Evolutionary conservation across 1,140 invertebrate species (phyloP).

Genomic region (Drosophila lini): DNA sequence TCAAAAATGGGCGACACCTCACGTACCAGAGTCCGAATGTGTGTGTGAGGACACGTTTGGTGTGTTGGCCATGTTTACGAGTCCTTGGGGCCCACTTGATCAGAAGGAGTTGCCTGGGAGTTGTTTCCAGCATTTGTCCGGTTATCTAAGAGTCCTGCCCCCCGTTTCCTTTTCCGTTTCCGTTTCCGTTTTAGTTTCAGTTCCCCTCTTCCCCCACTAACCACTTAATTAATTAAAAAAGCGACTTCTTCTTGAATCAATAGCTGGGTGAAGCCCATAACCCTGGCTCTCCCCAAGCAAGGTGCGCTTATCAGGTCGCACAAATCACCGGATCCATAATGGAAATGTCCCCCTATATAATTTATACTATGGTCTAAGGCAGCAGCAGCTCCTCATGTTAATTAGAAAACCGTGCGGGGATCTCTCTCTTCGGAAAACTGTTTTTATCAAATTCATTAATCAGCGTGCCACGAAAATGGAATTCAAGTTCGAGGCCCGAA

Average conservation of each 20-base stretch:
- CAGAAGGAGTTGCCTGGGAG: slow-evolving; percentile 77
- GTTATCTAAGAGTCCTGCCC: slow-evolving; percentile 26
- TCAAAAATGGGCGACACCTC: slow-evolving; percentile 75
- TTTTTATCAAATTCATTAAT: slow-evolving; percentile 78
- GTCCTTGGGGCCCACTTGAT: slow-evolving; percentile 78
- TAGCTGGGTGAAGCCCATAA: slow-evolving; percentile 44
- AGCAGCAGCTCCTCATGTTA: slow-evolving; percentile 57
- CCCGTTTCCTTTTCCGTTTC: background rate
- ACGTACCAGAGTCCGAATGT: slow-evolving; percentile 39
- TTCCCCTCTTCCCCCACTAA: background rate
- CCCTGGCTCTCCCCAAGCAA: slow-evolving; percentile 1
- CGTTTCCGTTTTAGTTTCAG: slow-evolving; percentile 2
- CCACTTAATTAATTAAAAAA: slow-evolving; percentile 58
- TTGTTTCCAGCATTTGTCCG: slow-evolving; percentile 58
- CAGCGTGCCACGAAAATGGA: slow-evolving; percentile 59
- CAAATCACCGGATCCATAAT: slow-evolving; percentile 72
- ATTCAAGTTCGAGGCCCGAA: slow-evolving; percentile 38
- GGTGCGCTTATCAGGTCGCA: slow-evolving; percentile 66
- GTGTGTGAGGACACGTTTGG: slow-evolving; percentile 48
- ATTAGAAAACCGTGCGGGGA: slow-evolving; percentile 64
- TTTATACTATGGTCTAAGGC: slow-evolving; percentile 4
- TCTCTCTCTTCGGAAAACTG: slow-evolving; percentile 43
- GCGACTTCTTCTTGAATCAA: slow-evolving; percentile 51
- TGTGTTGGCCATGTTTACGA: slow-evolving; percentile 74
- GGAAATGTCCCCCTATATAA: slow-evolving; percentile 55